Conservation (phyloP, 2,113 vertebrate species). For the Chrysemys picta region DNA sequence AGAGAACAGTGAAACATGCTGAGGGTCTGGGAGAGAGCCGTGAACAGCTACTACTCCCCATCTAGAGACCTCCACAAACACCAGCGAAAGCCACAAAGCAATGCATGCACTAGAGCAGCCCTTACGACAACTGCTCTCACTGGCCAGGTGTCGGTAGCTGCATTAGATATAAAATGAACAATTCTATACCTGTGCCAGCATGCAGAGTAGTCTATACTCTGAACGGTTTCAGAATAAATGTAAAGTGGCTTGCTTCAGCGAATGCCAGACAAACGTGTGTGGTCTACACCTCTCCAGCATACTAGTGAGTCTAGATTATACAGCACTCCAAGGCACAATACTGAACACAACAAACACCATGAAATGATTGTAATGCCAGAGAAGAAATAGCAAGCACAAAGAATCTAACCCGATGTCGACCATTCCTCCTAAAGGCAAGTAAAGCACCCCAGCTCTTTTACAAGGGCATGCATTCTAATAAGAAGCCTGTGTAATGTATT, state of each 20-base stretch:
- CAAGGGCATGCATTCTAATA: neutral
- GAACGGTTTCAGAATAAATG: neutral
- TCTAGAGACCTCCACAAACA: neutral
- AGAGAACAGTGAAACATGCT: neutral
- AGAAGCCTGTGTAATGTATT: neutral
- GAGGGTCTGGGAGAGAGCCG: neutral
- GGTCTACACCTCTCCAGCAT: neutral
- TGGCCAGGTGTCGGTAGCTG: neutral
- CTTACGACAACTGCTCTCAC: neutral
- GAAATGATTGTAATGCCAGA: fast-evolving
- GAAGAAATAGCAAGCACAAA: fast-evolving
- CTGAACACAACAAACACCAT: fast-evolving
- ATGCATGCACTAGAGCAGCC: neutral
- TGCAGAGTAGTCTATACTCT: neutral
- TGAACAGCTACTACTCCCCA: neutral
- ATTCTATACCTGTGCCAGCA: neutral
- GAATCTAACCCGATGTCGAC: fast-evolving
- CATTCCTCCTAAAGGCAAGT: neutral
- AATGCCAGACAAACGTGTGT: fast-evolving
- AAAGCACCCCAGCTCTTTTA: neutral
- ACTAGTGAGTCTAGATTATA: neutral
- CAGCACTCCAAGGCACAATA: neutral
- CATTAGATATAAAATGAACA: neutral
- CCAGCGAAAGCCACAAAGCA: neutral
- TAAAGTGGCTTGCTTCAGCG: neutral